Percentiles rank a stretch among this genome's conserved stretches.
Evolutionary conservation across 2,888 invertebrate genomes (phyloP).

Genomic region (Nomada goodeniana): DNA sequence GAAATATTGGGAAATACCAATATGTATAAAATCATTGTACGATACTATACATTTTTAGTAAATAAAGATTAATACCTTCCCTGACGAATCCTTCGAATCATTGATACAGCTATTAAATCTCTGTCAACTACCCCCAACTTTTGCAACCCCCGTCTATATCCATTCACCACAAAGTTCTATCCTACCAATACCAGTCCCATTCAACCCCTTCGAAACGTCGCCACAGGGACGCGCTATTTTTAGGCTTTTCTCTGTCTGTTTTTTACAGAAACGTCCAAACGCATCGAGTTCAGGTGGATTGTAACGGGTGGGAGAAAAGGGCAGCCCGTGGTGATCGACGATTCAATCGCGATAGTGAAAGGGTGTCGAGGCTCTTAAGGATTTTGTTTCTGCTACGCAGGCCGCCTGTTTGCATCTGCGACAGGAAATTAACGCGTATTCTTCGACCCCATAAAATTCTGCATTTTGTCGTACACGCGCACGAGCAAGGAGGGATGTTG

Average conservation of each 20-base stretch:
- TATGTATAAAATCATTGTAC: no score
- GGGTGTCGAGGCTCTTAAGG: conserved; percentile 29
- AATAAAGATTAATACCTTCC: no score
- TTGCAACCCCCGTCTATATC: no score
- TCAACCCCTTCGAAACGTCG: background rate
- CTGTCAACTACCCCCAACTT: no score
- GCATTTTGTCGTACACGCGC: no score
- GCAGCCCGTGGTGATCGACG: background rate
- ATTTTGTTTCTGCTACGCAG: conserved; percentile 62
- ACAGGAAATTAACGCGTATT: conserved; percentile 75
- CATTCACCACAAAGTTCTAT: background rate
- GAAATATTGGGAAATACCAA: no score
- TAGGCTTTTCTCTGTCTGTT: background rate
- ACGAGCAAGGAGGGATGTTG: background rate
- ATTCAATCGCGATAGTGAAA: background rate
- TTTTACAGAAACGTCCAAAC: conserved; percentile 1
- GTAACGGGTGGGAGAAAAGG: conserved; percentile 2
- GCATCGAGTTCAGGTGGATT: conserved; percentile 8
- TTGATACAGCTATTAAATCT: no score
- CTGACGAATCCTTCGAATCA: no score
- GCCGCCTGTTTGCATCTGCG: conserved; percentile 64
- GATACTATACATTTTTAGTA: no score
- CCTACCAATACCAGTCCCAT: background rate
- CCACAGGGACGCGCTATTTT: background rate
- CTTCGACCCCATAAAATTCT: conserved; percentile 48